A percentile compares a stretch with the other conserved stretches of the same genome.
Conservation (phyloP, 2,797 vertebrate genomes). For the Acipenser oxyrinchus region DNA sequence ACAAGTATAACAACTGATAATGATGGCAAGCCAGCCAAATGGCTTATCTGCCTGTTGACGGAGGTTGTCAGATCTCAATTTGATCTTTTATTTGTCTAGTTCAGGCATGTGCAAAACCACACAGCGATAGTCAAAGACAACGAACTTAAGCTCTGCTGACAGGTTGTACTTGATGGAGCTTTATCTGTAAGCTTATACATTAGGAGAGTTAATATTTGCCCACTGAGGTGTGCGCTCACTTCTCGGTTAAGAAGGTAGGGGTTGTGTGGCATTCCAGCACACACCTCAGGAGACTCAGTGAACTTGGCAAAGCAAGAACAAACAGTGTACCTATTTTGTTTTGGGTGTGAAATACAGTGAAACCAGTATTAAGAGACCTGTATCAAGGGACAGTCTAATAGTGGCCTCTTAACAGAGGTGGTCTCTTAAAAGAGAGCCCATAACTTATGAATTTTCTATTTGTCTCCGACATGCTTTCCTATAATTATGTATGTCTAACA, state of each 20-base stretch:
- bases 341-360: conserved; percentile 34
- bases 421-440: no score
- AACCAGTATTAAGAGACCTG: conserved; percentile 27
- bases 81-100: conserved; percentile 23
- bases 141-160: conserved; percentile 28
- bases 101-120: not conserved
- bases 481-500: no score
- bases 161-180: conserved; percentile 14
- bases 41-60: conserved; percentile 4
- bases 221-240: not conserved
- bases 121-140: conserved; percentile 22
- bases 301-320: conserved; percentile 20
- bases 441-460: no score
- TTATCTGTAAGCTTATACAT: conserved; percentile 22
- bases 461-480: no score
- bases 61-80: conserved; percentile 18
- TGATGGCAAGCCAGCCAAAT: no score
- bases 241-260: conserved; percentile 5
- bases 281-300: no score
- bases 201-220: conserved; percentile 20
- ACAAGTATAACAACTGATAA: no score
- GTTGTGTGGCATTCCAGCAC: no score
- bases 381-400: not conserved
- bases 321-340: conserved; percentile 10
- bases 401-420: no score